phyloP scores from a whole-genome alignment of 2,888 invertebrate species.

The Noctua pronuba region DNA sequence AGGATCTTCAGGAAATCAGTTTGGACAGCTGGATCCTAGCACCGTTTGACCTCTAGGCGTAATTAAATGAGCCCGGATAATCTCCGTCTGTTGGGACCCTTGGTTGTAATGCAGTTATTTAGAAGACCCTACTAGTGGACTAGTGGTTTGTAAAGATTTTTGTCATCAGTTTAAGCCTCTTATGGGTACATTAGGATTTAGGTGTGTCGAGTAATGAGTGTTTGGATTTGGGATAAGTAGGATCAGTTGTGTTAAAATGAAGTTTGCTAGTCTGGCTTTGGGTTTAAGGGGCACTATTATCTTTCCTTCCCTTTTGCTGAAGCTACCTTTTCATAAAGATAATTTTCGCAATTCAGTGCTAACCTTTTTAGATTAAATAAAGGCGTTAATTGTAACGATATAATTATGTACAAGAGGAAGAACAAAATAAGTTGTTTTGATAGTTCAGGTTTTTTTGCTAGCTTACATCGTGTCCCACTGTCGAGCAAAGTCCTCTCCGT shows the following conservation, averaged over 20 bases:
- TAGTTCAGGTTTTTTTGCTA: too few species aligned
- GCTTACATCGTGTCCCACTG: too few species aligned
- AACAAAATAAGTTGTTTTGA: not conserved
- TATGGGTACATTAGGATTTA: constrained; percentile 25
- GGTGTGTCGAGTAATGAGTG: constrained; percentile 11
- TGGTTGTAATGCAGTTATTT: constrained; percentile 70
- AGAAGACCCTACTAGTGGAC: constrained; percentile 61
- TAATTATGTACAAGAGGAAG: not conserved
- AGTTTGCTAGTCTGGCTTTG: not conserved
- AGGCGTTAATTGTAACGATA: not conserved
- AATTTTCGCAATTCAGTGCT: too few species aligned
- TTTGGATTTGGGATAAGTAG: constrained; percentile 9
- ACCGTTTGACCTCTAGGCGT: constrained; percentile 66
- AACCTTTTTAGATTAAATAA: not conserved
- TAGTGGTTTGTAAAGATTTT: constrained; percentile 32
- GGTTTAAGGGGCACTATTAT: not conserved
- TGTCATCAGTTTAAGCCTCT: constrained; percentile 42
- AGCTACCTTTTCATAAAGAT: not conserved
- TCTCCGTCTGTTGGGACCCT: constrained; percentile 57
- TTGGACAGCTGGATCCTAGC: constrained; percentile 62
- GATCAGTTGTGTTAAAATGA: constrained; percentile 11
- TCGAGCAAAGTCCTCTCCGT: too few species aligned
- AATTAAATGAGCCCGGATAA: constrained; percentile 71
- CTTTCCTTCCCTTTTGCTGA: not conserved
- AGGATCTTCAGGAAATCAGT: constrained; percentile 58